Evolutionary conservation across 2,797 vertebrate species (phyloP), one percentile per base, ranked within the genome.

Genomic region (Malacoctenus gilli): DNA sequence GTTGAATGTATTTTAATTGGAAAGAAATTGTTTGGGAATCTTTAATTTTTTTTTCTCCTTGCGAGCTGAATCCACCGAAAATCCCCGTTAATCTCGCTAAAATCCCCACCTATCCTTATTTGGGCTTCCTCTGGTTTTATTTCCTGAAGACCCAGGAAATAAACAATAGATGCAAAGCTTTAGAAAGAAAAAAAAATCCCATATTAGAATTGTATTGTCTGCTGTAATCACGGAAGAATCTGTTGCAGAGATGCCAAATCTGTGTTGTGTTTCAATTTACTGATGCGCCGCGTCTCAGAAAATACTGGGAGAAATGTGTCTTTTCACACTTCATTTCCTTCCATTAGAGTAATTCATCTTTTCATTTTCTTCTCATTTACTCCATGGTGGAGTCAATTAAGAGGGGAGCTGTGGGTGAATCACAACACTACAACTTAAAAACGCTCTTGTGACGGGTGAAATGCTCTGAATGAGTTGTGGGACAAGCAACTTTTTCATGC

Each of bases 241-340:
- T n/a, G n/a, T n/a, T n/a, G n/a, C n/a, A n/a, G 74, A 59, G 62
- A 61, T 32, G 77, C 85, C 70, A 73, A 86, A 85, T 88, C 48
- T 78, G 89, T 83, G 84, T 85, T 86, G 89, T 89, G 87, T 87
- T 93, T 93, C 91, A 93, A 94, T 89, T 93, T 91, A 91, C 83
- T 60, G 69, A 89, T 67, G 46, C 40, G 51, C 77, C 70, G 70
- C 55, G 61, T 81, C 74, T 57, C 67, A 44, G 69, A 70, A 76
- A 20, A 32, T 85, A 83, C 80, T 78, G 80, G 68, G 79, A 89
- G 87, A 86, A 89, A 85, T 78, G 75, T 90, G 62, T 87, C 59
- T 84, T 79, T 85, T 87, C 83, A 89, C 85, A 73, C 82, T 87
- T 79, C 86, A 85, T 88, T 85, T 85, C 73, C 72, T 70, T 84